These are phyloP conservation scores for Pristionchus entomophagus DNA, from an alignment of 2,888 invertebrate species.

Conservation along the genomic window DNA sequence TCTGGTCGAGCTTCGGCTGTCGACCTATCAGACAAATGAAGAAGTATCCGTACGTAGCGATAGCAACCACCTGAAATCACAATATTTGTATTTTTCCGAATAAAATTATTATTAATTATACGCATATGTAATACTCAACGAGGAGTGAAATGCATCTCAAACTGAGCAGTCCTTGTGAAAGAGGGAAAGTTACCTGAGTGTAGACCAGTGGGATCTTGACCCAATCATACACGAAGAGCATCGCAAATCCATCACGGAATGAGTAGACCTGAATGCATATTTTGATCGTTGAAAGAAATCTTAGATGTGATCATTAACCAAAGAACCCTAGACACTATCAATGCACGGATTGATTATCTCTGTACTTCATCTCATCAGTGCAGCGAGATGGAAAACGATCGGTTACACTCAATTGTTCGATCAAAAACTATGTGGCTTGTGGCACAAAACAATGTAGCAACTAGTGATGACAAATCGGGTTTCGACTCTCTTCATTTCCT, in stretches of 20 bases:
- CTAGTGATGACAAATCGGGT: too few species aligned
- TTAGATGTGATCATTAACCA: too few species aligned
- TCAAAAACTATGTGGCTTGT: too few species aligned
- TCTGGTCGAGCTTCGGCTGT: constrained; percentile 77
- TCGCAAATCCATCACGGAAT: constrained; percentile 77
- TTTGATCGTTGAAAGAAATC: background rate
- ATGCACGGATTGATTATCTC: too few species aligned
- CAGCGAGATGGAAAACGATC: background rate
- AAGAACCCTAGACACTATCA: too few species aligned
- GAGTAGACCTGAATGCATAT: constrained; percentile 63
- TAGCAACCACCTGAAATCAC: constrained; percentile 76
- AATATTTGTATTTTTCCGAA: background rate
- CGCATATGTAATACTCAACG: background rate
- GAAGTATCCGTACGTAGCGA: constrained; percentile 78
- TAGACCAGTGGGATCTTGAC: constrained; percentile 78
- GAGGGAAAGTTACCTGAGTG: too few species aligned
- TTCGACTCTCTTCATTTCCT: too few species aligned
- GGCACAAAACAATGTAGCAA: too few species aligned
- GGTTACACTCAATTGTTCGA: background rate
- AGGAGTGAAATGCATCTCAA: background rate
- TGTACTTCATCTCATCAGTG: background rate
- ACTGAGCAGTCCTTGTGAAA: too few species aligned
- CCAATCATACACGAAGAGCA: constrained; percentile 78
- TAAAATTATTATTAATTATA: background rate
- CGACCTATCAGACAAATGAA: constrained; percentile 77